Base-by-base conservation (phyloP, 2,113 vertebrate species). In the Mellivora capensis region DNA sequence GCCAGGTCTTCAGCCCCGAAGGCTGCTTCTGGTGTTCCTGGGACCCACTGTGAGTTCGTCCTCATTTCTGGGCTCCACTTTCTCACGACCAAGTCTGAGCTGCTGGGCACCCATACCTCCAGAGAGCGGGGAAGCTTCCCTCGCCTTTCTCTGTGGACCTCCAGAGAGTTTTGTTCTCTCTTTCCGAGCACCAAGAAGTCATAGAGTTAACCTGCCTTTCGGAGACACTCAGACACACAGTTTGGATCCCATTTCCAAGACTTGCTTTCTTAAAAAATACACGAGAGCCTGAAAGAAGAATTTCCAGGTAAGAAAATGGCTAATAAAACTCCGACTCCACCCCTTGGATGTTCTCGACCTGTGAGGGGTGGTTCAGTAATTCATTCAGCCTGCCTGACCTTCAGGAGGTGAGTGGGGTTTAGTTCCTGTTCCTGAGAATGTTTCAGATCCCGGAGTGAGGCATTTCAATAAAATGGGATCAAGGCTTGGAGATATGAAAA, bases 181-280 rank as follows among this genome's bases (percentile, higher is more conserved):
- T 61, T 39, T 52, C 34, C 67, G 34, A 34, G 7, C 52, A 47
- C 37, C 13, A 29, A 23, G 10, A 37, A 54, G 34, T 29, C 25
- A 54, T 49, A 52, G 44, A 52, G 34, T 76, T 62, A 69, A 37
- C 21, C 3, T 82, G 18, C 29, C 9, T 17, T 81, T 49, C 37
- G 27, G 83, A 91, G 57, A 44, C 44, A 7, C 6, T 7, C 11
- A 27, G 23, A 69, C 34, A 44, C 0, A 10, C 1, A 3, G 15
- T 59, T 84, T 44, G 57, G 23, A 39, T 57, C 29, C 20, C 57
- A 13, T 44, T 91, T 37, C n/a, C 15, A 83, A 34, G 25, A 94
- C n/a, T 59, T 85, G 72, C 20, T 61, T 93, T 96, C 57, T 84
- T 69, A 42, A 80, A 74, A 82, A 80, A 23, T 7, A 44, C 34